These are phyloP conservation scores for Asteroscopus sphinx DNA, from an alignment of 2,888 invertebrate species.

Conservation along the genomic window DNA sequence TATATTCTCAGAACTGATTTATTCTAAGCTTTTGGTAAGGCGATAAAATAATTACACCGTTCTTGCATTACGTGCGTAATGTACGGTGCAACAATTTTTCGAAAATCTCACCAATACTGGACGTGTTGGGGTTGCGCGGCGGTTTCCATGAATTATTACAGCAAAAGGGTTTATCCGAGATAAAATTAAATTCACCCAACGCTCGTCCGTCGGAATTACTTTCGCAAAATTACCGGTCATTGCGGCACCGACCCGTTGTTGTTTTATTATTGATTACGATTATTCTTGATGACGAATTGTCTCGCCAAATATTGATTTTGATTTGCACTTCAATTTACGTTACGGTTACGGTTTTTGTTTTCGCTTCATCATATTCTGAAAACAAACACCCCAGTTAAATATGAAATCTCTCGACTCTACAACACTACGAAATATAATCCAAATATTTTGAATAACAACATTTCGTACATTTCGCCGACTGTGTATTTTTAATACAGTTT, in stretches of 20 bases:
- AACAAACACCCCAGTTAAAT: slow-evolving; percentile 40
- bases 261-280: slow-evolving; percentile 73
- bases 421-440: slow-evolving; percentile 35
- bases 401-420: slow-evolving; percentile 33
- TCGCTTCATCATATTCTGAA: slow-evolving; percentile 48
- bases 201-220: slow-evolving; percentile 71
- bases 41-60: slow-evolving; percentile 23
- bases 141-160: slow-evolving; percentile 78
- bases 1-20: not conserved
- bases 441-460: slow-evolving; percentile 44
- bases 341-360: slow-evolving; percentile 44
- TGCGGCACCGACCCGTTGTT: slow-evolving; percentile 71
- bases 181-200: slow-evolving; percentile 82
- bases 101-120: slow-evolving; percentile 43
- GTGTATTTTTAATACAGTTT: slow-evolving; percentile 36
- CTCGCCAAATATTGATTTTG: slow-evolving; percentile 74
- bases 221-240: slow-evolving; percentile 81
- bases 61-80: slow-evolving; percentile 16
- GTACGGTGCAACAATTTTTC: slow-evolving; percentile 35
- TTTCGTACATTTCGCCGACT: slow-evolving; percentile 23
- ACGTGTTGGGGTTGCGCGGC: slow-evolving; percentile 56
- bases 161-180: slow-evolving; percentile 71
- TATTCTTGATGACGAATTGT: slow-evolving; percentile 71
- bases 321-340: slow-evolving; percentile 64
- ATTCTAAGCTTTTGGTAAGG: not conserved